Conservation (phyloP, 2,888 invertebrate genomes). For the Mesorhabditis sp. region DNA sequence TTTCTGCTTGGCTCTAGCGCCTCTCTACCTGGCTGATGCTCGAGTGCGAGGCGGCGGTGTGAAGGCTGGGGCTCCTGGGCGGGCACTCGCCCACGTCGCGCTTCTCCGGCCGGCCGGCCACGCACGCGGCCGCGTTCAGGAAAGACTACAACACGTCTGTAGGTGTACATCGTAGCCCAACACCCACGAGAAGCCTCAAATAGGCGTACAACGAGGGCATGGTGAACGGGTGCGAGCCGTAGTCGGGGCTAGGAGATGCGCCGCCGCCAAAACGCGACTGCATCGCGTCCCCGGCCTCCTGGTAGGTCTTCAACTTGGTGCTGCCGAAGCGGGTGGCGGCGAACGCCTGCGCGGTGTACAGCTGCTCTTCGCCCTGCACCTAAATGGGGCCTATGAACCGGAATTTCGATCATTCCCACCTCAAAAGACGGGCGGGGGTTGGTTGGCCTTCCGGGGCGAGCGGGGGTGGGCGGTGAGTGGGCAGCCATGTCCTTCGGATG, state of each 20-base stretch:
- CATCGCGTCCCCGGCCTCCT: neutral
- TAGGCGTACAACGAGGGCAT: neutral
- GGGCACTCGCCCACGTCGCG: too few species aligned
- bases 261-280: too few species aligned
- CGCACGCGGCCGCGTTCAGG: too few species aligned
- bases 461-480: too few species aligned
- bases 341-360: neutral
- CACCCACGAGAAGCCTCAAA: too few species aligned
- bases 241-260: neutral
- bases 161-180: too few species aligned
- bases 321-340: neutral
- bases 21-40: too few species aligned
- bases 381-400: neutral
- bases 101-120: too few species aligned
- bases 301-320: neutral
- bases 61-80: too few species aligned
- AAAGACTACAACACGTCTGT: too few species aligned
- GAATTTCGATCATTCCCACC: neutral
- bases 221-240: neutral
- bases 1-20: too few species aligned
- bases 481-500: neutral
- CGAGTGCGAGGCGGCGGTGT: too few species aligned
- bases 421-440: neutral
- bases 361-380: neutral
- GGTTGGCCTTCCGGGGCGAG: neutral